Evolutionary conservation across 2,888 invertebrate genomes (phyloP).

Genomic region (Podabrus alpinus): DNA sequence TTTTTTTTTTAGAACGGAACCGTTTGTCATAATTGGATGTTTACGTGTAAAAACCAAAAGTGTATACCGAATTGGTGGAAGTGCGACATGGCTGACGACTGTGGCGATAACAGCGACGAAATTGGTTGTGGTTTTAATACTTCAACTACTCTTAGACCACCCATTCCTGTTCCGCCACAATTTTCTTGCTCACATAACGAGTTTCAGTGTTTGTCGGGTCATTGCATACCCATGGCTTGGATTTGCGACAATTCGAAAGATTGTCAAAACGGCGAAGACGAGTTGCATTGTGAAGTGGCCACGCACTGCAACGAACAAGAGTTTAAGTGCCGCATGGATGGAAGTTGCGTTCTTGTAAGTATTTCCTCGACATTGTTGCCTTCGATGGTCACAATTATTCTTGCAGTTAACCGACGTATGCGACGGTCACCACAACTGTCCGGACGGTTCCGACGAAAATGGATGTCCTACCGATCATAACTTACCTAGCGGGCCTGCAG

Average conservation of each 20-base stretch:
- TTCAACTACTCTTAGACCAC: slow-evolving; percentile 30
- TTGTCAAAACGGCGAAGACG: slow-evolving; percentile 67
- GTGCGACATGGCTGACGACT: slow-evolving; percentile 77
- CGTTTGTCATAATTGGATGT: slow-evolving; percentile 78
- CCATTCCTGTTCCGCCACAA: slow-evolving; percentile 40
- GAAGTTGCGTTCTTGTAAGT: slow-evolving; percentile 62
- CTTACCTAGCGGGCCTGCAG: slow-evolving; percentile 50
- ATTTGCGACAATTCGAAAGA: slow-evolving; percentile 66
- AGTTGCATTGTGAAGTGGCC: slow-evolving; percentile 51
- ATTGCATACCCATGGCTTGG: slow-evolving; percentile 65
- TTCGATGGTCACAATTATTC: slow-evolving; percentile 11
- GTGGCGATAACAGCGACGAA: slow-evolving; percentile 77
- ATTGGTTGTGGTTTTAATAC: slow-evolving; percentile 52
- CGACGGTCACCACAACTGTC: slow-evolving; percentile 60
- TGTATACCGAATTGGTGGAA: slow-evolving; percentile 82
- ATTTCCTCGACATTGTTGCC: neutral
- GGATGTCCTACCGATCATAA: slow-evolving; percentile 45
- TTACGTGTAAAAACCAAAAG: slow-evolving; percentile 69
- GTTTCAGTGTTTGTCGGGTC: slow-evolving; percentile 61
- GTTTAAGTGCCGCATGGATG: slow-evolving; percentile 65
- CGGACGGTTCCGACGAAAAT: slow-evolving; percentile 61
- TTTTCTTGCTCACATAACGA: slow-evolving; percentile 60
- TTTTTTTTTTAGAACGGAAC: slow-evolving; percentile 46
- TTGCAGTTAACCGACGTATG: slow-evolving; percentile 54
- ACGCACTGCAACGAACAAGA: slow-evolving; percentile 54